These are phyloP conservation scores for Onychorhynchus coronatus DNA, from an alignment of 2,113 vertebrate species.

Conservation along the genomic window DNA sequence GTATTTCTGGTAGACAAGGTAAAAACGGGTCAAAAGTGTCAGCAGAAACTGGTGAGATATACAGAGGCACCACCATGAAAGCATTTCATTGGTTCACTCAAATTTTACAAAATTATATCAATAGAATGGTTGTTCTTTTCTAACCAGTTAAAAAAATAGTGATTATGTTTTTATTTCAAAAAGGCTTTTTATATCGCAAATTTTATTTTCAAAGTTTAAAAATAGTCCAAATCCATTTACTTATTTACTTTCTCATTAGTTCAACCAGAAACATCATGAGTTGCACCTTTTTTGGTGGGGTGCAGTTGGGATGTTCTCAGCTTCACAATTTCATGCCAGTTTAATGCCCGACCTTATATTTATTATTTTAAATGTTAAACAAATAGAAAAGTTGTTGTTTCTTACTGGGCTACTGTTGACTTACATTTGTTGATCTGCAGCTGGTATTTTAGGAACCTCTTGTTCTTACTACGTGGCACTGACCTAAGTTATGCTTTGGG, in stretches of 20 bases:
- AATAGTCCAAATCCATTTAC: not conserved
- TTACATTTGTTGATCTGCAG: not conserved
- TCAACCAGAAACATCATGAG: not conserved
- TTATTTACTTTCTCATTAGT: not conserved
- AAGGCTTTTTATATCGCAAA: not conserved
- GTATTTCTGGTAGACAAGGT: not conserved
- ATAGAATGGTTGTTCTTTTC: not conserved
- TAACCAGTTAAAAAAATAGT: not conserved
- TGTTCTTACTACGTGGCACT: not conserved
- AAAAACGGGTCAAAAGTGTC: not conserved
- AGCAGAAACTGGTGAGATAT: not conserved
- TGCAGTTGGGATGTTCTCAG: not conserved
- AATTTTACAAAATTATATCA: not conserved
- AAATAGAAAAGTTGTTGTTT: not conserved
- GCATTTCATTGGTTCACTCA: not conserved
- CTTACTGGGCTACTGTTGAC: not conserved
- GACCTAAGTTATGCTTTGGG: not conserved
- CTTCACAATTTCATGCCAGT: not conserved
- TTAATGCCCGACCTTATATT: not conserved
- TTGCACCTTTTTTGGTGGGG: not conserved
- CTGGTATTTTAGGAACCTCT: not conserved
- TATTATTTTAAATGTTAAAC: not conserved
- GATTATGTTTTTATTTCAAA: not conserved
- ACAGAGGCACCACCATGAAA: not conserved
- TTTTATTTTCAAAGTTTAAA: not conserved